A percentile compares a stretch with the other conserved stretches of the same genome.
Conservation (phyloP, 1,140 invertebrate genomes). For the Varroa destructor region DNA sequence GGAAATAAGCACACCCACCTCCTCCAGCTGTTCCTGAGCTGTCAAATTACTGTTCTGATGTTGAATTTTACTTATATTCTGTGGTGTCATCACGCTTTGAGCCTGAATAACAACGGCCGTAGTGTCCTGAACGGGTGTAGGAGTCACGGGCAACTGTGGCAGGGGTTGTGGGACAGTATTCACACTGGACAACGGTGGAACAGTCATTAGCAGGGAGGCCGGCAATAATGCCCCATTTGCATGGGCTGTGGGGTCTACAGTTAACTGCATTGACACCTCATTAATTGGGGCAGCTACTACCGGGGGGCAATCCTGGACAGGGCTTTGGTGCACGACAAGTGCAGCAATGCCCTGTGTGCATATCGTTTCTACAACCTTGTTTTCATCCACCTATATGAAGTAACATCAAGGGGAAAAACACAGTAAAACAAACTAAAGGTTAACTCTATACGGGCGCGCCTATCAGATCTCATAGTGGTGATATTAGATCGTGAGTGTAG, state of each 20-base stretch:
- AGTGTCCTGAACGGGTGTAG: too few relatives aligned
- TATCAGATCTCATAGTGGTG: too few relatives aligned
- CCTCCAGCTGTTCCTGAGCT: slow-evolving; percentile 14
- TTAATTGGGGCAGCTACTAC: neutral
- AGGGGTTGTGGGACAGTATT: too few relatives aligned
- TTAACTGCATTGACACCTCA: slow-evolving; percentile 23
- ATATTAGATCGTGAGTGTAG: too few relatives aligned
- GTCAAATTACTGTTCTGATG: slow-evolving; percentile 8
- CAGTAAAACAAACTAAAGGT: neutral
- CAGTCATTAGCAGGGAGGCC: too few relatives aligned
- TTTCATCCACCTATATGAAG: neutral
- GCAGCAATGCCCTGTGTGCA: slow-evolving; percentile 1
- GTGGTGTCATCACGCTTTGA: too few relatives aligned
- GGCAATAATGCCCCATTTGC: too few relatives aligned
- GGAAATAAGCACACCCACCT: neutral
- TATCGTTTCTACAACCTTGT: slow-evolving; percentile 21
- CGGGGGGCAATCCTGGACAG: neutral
- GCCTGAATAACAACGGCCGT: too few relatives aligned
- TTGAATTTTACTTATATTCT: neutral
- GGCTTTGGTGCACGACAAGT: neutral
- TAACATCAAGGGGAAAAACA: neutral
- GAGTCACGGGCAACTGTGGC: too few relatives aligned
- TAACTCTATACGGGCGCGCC: too few relatives aligned
- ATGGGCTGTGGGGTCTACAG: neutral
- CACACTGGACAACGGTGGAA: too few relatives aligned